These are phyloP conservation scores for Lasioglossum oenotherae DNA, from an alignment of 2,888 invertebrate genomes.

Conservation along the genomic window DNA sequence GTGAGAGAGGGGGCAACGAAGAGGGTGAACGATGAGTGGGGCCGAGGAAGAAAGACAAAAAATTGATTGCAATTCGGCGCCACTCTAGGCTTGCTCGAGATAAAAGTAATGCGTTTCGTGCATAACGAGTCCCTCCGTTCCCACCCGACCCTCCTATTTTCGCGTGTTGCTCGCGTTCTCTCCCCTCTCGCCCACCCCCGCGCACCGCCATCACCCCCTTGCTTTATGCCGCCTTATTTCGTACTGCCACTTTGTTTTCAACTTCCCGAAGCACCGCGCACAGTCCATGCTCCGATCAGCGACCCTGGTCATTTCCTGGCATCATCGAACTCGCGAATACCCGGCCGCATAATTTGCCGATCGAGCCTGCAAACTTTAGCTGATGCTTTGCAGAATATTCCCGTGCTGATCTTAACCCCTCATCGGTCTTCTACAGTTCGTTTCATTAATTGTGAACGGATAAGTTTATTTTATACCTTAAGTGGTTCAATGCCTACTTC, in stretches of 20 bases:
- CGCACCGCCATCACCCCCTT: conserved; percentile 20
- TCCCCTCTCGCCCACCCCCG: conserved; percentile 29
- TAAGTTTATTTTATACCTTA: no score
- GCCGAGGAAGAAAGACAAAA: conserved; percentile 74
- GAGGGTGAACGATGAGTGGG: conserved; percentile 68
- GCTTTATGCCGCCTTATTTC: conserved; percentile 62
- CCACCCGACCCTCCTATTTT: conserved; percentile 60
- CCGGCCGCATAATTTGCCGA: not conserved
- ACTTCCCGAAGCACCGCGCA: conserved; percentile 40
- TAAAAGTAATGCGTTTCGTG: conserved; percentile 81
- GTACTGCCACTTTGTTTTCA: conserved; percentile 53
- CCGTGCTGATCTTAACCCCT: not conserved
- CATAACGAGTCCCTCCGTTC: conserved; percentile 77
- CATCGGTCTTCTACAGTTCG: no score
- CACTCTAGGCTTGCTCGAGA: conserved; percentile 77
- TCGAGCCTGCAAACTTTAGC: not conserved
- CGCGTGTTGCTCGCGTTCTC: conserved; percentile 65
- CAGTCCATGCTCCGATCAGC: conserved; percentile 20
- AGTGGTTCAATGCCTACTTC: no score
- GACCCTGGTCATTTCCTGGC: conserved; percentile 29
- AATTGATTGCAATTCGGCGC: conserved; percentile 82
- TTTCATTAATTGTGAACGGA: no score
- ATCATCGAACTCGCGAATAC: not conserved
- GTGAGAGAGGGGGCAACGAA: conserved; percentile 41
- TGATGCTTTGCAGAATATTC: not conserved